phyloP scores from a whole-genome alignment of 1,140 invertebrate species.

The Eurosta solidaginis region DNA sequence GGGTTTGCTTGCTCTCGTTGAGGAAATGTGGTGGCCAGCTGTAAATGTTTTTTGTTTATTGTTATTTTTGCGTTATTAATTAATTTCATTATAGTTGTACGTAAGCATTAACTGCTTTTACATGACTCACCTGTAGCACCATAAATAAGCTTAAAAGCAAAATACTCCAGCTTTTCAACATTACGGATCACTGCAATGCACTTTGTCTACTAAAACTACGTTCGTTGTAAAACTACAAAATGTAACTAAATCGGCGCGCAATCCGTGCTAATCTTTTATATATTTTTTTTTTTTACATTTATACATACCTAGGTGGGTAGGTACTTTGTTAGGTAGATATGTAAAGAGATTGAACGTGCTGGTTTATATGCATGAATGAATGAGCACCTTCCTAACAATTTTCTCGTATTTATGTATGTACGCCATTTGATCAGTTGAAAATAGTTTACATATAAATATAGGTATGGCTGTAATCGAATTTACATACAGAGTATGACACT shows the following conservation, averaged over 20 bases:
- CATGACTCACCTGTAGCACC: background rate
- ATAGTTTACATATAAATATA: too few species aligned
- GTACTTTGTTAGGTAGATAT: background rate
- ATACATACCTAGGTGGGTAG: too few species aligned
- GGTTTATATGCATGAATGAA: background rate
- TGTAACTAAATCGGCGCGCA: background rate
- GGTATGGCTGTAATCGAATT: background rate
- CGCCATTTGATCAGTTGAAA: too few species aligned
- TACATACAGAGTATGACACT: background rate
- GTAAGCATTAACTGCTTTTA: too few species aligned
- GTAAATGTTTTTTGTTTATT: background rate
- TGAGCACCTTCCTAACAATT: too few species aligned
- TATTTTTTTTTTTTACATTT: background rate
- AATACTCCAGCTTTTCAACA: background rate
- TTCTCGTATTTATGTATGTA: too few species aligned
- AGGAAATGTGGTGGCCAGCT: background rate
- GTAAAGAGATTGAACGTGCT: too few species aligned
- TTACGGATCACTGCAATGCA: background rate
- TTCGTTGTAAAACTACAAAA: background rate
- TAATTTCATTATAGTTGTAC: too few species aligned
- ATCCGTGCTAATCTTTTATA: conserved; percentile 10
- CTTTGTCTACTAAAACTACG: background rate
- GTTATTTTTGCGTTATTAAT: too few species aligned
- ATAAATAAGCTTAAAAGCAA: background rate
- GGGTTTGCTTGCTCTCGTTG: background rate